phyloP scores from a whole-genome alignment of 2,797 vertebrate species.

The Potorous gilbertii region DNA sequence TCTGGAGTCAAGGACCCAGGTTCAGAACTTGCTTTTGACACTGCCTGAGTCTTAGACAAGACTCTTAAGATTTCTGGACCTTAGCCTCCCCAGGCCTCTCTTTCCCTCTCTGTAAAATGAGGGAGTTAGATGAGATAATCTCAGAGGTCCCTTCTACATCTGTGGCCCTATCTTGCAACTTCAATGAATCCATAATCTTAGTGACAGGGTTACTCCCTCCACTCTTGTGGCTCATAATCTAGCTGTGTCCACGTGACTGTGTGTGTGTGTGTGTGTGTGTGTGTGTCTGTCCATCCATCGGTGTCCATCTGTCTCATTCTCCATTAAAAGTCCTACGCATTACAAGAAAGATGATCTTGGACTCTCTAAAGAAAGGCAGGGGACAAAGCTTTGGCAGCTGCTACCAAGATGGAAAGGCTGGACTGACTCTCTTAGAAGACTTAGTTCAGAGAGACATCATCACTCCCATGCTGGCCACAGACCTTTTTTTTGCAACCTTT shows the following conservation, averaged over 20 bases:
- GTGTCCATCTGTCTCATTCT: not conserved
- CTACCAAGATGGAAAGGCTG: not conserved
- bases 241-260: not conserved
- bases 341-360: not conserved
- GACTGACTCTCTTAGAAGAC: not conserved
- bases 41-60: not conserved
- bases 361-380: not conserved
- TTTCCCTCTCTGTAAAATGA: not conserved
- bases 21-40: not conserved
- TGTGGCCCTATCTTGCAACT: not conserved
- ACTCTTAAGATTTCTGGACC: not conserved
- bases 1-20: not conserved
- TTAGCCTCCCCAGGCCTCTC: not conserved
- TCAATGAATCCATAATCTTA: not conserved
- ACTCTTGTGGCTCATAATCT: not conserved
- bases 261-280: not conserved
- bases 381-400: not conserved
- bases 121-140: not conserved
- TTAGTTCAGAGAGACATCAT: not conserved
- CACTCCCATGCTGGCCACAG: accelerated
- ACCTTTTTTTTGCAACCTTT: not conserved
- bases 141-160: not conserved
- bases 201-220: not conserved
- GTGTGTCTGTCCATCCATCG: too few species aligned
- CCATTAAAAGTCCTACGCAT: not conserved